Conservation (phyloP, 92 coral and sea anemone species). For the Paramuricea clavata region DNA sequence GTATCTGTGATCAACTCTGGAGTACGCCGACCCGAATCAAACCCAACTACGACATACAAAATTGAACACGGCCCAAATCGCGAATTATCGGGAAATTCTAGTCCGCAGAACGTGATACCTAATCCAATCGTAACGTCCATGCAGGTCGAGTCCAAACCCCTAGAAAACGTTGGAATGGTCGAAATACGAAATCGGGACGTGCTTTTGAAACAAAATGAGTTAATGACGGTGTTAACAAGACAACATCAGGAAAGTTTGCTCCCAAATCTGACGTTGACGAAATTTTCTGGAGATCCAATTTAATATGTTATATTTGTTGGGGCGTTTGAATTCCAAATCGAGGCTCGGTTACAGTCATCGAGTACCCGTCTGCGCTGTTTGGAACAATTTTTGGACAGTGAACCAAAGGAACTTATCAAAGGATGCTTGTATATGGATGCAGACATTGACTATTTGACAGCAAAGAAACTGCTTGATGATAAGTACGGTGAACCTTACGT, state of each 20-base stretch:
- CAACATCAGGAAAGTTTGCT: slow-evolving; percentile 57
- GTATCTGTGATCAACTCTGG: not conserved
- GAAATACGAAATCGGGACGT: not conserved
- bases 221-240: slow-evolving; percentile 51
- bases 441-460: slow-evolving; percentile 48
- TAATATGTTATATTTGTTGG: slow-evolving; percentile 42
- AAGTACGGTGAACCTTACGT: slow-evolving; percentile 70
- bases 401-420: slow-evolving; percentile 67
- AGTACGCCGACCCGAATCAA: not conserved
- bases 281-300: slow-evolving; percentile 63
- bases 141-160: not conserved
- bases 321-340: slow-evolving; percentile 61
- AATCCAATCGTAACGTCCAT: not conserved
- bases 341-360: slow-evolving; percentile 20
- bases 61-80: too few relatives aligned
- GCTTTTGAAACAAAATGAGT: slow-evolving; percentile 51
- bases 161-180: not conserved
- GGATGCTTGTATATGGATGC: slow-evolving; percentile 56
- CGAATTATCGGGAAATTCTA: not conserved
- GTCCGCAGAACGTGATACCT: not conserved
- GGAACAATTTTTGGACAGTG: slow-evolving; percentile 62
- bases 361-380: slow-evolving; percentile 50
- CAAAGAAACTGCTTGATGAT: slow-evolving; percentile 54
- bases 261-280: slow-evolving; percentile 57
- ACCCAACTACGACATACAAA: not conserved